Conservation (phyloP, 2,797 vertebrate species). For the Chelonia mydas region DNA sequence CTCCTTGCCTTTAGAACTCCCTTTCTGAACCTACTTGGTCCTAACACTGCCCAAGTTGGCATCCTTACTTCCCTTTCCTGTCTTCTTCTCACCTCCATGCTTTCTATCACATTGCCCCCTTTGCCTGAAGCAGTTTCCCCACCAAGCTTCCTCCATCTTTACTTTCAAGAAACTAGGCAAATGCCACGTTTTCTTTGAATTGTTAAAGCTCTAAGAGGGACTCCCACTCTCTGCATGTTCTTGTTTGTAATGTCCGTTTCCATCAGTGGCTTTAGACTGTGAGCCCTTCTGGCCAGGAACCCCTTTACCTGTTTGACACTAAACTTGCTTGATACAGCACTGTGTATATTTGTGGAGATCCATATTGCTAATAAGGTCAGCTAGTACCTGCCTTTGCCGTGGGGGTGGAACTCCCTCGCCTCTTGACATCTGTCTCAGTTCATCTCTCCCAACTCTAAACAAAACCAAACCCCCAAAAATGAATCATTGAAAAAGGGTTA, state of each 20-base stretch:
- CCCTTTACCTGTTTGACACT: not conserved
- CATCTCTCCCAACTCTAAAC: not conserved
- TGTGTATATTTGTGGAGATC: not conserved
- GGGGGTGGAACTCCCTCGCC: not conserved
- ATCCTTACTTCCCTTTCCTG: not conserved
- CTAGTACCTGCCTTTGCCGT: not conserved
- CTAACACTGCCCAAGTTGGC: not conserved
- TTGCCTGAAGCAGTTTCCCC: not conserved
- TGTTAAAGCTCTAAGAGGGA: not conserved
- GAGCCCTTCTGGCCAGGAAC: not conserved
- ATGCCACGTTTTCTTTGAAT: rapidly evolving
- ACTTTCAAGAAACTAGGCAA: not conserved
- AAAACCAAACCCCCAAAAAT: not conserved
- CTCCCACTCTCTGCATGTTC: not conserved
- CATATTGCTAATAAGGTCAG: not conserved
- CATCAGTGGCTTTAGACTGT: not conserved
- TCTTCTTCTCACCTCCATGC: not conserved
- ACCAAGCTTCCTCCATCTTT: not conserved
- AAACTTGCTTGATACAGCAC: not conserved
- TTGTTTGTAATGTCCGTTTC: not conserved
- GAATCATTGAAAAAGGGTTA: not conserved
- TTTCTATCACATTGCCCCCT: rapidly evolving
- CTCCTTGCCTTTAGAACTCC: not conserved
- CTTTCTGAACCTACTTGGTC: not conserved
- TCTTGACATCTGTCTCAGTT: not conserved